phyloP scores from a whole-genome alignment of 1,140 invertebrate species.

The Mesaphorura yosii region DNA sequence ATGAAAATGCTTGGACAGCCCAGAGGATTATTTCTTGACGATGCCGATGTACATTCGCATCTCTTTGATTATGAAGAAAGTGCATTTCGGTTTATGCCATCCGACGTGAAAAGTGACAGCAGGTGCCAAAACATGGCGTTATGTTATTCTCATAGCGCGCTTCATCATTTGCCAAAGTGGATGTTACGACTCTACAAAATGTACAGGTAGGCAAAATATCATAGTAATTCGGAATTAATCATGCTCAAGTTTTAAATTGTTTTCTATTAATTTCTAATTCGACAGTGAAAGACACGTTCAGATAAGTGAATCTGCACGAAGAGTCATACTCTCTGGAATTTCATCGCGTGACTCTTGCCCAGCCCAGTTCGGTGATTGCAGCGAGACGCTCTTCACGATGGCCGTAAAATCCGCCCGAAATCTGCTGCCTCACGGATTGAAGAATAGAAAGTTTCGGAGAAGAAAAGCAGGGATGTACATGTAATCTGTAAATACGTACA shows the following conservation, averaged over 20 bases:
- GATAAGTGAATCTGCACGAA: not conserved
- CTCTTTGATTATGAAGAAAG: not conserved
- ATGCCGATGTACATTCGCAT: not conserved
- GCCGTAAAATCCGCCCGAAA: not conserved
- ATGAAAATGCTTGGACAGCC: too few species aligned
- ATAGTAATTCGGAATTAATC: not conserved
- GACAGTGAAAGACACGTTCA: not conserved
- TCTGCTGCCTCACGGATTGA: not conserved
- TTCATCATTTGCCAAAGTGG: not conserved
- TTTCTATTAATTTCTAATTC: too few species aligned
- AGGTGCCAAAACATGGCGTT: slow-evolving; percentile 1
- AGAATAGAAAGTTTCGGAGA: not conserved
- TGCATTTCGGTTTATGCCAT: slow-evolving; percentile 4
- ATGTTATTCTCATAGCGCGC: slow-evolving; percentile 1
- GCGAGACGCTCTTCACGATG: not conserved
- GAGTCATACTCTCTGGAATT: not conserved
- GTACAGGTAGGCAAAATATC: slow-evolving; percentile 2
- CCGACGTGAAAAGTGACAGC: not conserved
- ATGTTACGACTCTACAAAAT: not conserved
- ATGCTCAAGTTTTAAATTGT: not conserved
- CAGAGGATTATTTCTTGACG: not conserved
- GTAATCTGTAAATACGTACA: not conserved
- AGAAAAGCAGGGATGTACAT: not conserved
- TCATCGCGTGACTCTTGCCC: not conserved
- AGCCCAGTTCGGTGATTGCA: not conserved